Evolutionary conservation across 23 tunicate species (phyloP).

Genomic region (Phallusia fumigata): DNA sequence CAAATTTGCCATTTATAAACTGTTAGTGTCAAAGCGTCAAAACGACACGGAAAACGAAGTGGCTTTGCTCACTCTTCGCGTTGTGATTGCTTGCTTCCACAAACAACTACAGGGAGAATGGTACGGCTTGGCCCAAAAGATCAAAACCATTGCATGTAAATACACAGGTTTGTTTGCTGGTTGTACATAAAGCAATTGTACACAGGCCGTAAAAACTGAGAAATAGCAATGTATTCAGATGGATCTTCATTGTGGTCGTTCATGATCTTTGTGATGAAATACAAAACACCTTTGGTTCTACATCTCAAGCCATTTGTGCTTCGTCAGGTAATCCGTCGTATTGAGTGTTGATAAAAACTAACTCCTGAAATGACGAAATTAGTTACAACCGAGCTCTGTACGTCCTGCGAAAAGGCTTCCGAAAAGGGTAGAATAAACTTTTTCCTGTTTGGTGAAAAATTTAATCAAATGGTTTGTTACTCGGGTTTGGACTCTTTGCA

Average conservation of each 20-base stretch:
- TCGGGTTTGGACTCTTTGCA: no score
- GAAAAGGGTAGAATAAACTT: no score
- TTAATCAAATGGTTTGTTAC: no score
- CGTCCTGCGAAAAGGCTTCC: no score
- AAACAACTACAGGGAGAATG: slow-evolving; percentile 59
- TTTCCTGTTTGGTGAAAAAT: no score
- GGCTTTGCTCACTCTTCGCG: slow-evolving; percentile 37
- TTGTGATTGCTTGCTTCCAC: slow-evolving; percentile 67
- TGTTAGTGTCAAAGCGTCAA: slow-evolving; percentile 22
- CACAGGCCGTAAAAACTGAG: neutral
- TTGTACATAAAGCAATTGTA: neutral
- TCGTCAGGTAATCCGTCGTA: slow-evolving; percentile 43
- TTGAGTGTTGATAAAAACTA: no score
- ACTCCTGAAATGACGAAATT: no score
- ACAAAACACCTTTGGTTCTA: slow-evolving; percentile 68
- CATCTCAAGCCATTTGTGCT: slow-evolving; percentile 58
- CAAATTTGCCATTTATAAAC: no score
- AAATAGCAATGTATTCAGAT: slow-evolving; percentile 25
- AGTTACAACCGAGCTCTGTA: no score
- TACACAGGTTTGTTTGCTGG: slow-evolving; percentile 17
- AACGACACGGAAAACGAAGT: slow-evolving; percentile 15
- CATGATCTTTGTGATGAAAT: slow-evolving; percentile 44
- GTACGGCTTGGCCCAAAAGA: slow-evolving; percentile 29
- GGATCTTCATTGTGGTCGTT: slow-evolving; percentile 43
- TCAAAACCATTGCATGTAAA: slow-evolving; percentile 34